Evolutionary conservation across 2,888 invertebrate species (phyloP), one percentile per base, ranked within the genome.

Genomic region (Criorhina ranunculi): DNA sequence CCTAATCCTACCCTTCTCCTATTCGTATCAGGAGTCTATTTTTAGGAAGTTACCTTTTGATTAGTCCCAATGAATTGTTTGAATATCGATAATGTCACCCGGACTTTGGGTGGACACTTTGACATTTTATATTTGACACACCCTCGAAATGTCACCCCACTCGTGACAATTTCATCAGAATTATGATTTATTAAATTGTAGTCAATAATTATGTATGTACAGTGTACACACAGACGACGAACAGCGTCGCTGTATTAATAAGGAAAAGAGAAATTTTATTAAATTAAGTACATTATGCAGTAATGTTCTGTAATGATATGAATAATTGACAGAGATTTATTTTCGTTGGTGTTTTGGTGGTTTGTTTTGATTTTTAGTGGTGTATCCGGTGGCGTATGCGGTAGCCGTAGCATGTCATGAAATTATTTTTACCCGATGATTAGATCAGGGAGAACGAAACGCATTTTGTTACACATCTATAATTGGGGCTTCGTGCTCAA

Each of bases 271-370:
- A 67, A 42, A 76, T 31, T 66, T 76, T 67, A 76, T 76, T 76
- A 67, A 76, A 76, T 76, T 76, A 76, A 67, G 59, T 76, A 76
- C 76, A 67, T 51, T 67, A 59, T 67, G 67, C 76, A 67, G 59
- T 49, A 60, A 51, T 76, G 76, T 76, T 67, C 59, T 33, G 51
- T 59, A 59, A 76, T 60, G 51, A 66, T 67, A 67, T 33, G 57
- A 76, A 55, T 76, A 67, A 66, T 59, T 76, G 67, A 60, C 76
- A 67, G 42, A 19, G 24, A 60, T 51, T 60, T 62, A 29, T 35
- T 49, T 51, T 51, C 24, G 9, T 42, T 49, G 12, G 42, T 44
- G 17, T 12, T 55, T 40, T 42, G 31, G 5, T 29, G 6, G 17
- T 46, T 46, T 46, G 19, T 46, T 1, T 46, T 46, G 46, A 46